These are phyloP conservation scores for Festucalex cinctus DNA, from an alignment of 2,113 vertebrate species.

Conservation along the genomic window DNA sequence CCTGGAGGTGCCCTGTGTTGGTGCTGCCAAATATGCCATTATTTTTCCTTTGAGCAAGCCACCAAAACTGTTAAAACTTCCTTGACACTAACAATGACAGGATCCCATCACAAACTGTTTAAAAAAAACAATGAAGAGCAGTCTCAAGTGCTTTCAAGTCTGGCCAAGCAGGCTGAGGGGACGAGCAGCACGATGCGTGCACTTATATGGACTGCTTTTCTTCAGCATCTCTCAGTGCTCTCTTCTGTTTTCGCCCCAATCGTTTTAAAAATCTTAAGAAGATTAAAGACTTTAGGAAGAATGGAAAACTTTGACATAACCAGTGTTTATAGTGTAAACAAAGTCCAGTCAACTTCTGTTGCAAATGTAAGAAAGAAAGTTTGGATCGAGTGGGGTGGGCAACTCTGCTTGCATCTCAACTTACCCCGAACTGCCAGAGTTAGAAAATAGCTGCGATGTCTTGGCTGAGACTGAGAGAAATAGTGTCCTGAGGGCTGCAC, in stretches of 20 bases:
- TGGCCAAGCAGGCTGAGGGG: slow-evolving; percentile 41
- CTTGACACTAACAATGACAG: slow-evolving; percentile 54
- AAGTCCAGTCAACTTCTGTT: neutral
- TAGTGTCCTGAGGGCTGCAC: slow-evolving; percentile 14
- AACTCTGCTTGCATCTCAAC: slow-evolving; percentile 25
- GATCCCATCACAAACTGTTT: slow-evolving; percentile 61
- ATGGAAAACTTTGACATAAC: neutral
- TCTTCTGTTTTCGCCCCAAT: slow-evolving; percentile 8
- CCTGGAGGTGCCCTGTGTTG: slow-evolving; percentile 35
- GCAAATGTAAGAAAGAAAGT: slow-evolving; percentile 1
- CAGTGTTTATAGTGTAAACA: neutral
- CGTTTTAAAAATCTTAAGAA: slow-evolving; percentile 4
- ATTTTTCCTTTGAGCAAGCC: slow-evolving; percentile 32
- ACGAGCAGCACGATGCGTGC: slow-evolving; percentile 35
- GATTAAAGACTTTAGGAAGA: neutral
- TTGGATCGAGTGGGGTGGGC: neutral
- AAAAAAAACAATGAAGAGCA: slow-evolving; percentile 57
- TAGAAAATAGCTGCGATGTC: slow-evolving; percentile 4
- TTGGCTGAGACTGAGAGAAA: slow-evolving; percentile 6
- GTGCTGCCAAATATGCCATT: slow-evolving; percentile 42
- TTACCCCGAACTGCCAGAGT: slow-evolving; percentile 28
- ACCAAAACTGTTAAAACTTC: slow-evolving; percentile 50
- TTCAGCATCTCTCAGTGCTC: slow-evolving; percentile 27
- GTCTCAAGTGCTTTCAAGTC: slow-evolving; percentile 51
- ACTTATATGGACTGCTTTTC: slow-evolving; percentile 57